Base-by-base conservation (phyloP, 2,797 vertebrate species). In the Helarctos malayanus region DNA sequence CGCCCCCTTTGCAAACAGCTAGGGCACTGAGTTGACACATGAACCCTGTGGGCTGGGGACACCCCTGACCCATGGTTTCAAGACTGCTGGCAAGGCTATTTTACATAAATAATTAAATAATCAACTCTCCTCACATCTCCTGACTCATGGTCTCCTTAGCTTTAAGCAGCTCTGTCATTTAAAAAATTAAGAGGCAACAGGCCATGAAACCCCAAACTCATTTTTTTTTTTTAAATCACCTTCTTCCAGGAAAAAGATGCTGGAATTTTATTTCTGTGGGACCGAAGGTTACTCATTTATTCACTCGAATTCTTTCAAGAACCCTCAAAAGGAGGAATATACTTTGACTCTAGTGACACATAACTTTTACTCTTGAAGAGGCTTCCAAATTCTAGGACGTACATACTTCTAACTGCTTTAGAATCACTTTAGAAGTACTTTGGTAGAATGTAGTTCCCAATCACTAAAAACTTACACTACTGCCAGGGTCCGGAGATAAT, bases 251-350 rank as follows among this genome's bases (percentile, higher is more conserved):
- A 90, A 90, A 95, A 88, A 78, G 15, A 56, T 89, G 75, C 7
- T 81, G 14, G 13, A 49, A 92, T 90, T 95, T 88, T 87, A 89
- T 25, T 94, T 16, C 45, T 25, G 21, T 73, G 56, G 45, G n/a
- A 86, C 14, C 41, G 83, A 89, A 86, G 68, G 35, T 73, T 94
- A 80, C 16, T 92, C n/a, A 80, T 27, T 6, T 73, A 87, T 35
- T 69, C 7, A 73, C 49, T 94, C 47, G 68, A 79, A 92, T 89
- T 92, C 45, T 86, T 96, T 76, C 15, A 84, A 68, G 59, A 88
- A 52, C 4, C 4, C 71, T 78, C 56, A 78, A 95, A 95, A 93
- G 63, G 56, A 93, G 54, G 14, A 88, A 56, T 82, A 82, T 69
- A 94, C 27, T 96, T 87, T 1, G 35, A 65, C 10, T 80, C 23